Evolutionary conservation across 2,113 vertebrate species (phyloP), one percentile per base, ranked within the genome.

Genomic region (Ammodytes dubius): DNA sequence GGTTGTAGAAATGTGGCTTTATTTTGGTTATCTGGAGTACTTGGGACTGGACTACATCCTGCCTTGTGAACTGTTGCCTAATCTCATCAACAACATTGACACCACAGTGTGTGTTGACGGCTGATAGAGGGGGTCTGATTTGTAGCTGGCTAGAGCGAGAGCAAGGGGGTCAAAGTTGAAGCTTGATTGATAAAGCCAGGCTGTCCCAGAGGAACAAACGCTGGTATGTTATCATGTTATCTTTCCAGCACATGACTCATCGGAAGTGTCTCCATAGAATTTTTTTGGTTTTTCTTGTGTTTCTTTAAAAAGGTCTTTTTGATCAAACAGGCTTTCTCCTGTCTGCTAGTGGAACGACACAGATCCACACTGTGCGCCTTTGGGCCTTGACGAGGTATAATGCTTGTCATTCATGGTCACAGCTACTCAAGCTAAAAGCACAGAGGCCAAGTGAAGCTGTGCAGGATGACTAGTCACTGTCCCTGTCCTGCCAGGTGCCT

Each of bases 211-310:
- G 8, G 82, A 83, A 54, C 76, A 59, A 27, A 76, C 19, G 69
- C 59, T 69, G 88, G 91, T 93, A 91, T 92, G 93, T 93, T 79
- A 87, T 90, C 92, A 91, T 92, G 93, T 93, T 79, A 87, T 90
- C 92, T 89, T 81, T 71, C 19, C 87, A 92, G 78, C 83, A 59
- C 52, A 89, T 89, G 88, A 92, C 59, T 93, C 89, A 88, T 89
- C 74, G 68, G 89, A 92, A 84, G 74, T 39, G 77, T 81, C 56
- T 39, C 89, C 35, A 49, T 75, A 60, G 90, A 27, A 2, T 27
- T 45, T 65, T 63, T 70, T 70, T 39, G 59, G 61, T 27, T 27
- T 27, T 27, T 27, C 27, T 27, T 27, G 27, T 27, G 27, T 27
- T 27, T 27, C 37, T 65, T 83, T 37, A 64, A 79, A 83, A 90